phyloP scores from a whole-genome alignment of 2,113 vertebrate species.

The Semnopithecus entellus region DNA sequence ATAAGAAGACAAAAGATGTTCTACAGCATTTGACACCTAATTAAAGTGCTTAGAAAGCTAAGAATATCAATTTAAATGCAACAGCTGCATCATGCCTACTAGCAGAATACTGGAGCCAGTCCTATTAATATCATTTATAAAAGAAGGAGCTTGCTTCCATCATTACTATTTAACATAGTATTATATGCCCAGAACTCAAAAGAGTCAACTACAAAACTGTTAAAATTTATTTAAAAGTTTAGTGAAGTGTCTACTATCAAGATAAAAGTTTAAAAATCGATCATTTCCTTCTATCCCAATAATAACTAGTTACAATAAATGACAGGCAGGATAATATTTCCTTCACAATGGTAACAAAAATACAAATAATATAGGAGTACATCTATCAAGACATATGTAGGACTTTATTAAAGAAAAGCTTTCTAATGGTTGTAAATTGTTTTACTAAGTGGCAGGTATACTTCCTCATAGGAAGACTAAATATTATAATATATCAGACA shows the following conservation, averaged over 20 bases:
- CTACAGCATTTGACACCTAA: neutral
- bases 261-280: neutral
- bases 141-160: neutral
- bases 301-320: neutral
- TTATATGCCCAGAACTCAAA: neutral
- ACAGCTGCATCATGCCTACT: neutral
- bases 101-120: neutral
- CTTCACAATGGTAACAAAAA: neutral
- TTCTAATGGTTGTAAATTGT: neutral
- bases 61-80: neutral
- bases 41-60: neutral
- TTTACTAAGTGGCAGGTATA: neutral
- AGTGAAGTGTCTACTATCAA: neutral
- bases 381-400: neutral
- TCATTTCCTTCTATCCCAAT: neutral
- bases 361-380: neutral
- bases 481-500: no score
- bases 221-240: neutral
- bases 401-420: neutral
- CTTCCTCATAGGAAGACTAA: no score
- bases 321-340: neutral
- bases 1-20: neutral
- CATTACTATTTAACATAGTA: neutral
- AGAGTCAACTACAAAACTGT: neutral
- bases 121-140: neutral